Evolutionary conservation across 2,113 vertebrate genomes (phyloP).

Genomic region (Lepus europaeus): DNA sequence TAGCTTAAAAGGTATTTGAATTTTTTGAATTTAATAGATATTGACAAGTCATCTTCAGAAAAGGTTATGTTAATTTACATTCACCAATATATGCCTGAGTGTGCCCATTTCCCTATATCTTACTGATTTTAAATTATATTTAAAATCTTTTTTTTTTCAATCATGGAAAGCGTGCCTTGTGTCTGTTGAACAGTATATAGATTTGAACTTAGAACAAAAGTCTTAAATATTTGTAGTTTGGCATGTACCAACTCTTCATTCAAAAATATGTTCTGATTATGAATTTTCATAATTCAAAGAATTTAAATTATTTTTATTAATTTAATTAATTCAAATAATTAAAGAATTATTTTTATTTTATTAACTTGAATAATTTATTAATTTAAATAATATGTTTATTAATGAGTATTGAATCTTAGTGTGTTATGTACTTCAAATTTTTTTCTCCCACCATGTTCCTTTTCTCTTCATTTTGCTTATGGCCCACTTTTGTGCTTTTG

Average conservation of each 20-base stretch:
- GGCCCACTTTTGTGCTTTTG: conserved; percentile 2
- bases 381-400: conserved; percentile 25
- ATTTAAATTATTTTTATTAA: no score
- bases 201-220: neutral
- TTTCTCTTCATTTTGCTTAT: conserved; percentile 25
- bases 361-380: neutral
- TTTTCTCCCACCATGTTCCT: conserved; percentile 5
- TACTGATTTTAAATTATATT: neutral
- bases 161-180: neutral
- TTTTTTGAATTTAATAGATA: conserved; percentile 31
- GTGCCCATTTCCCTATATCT: neutral
- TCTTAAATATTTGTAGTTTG: neutral
- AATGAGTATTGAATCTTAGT: conserved; percentile 1
- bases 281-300: conserved; percentile 43
- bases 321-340: no score
- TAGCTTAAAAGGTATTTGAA: neutral
- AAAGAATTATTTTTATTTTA: no score
- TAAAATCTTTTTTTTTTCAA: neutral
- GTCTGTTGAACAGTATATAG: neutral
- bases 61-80: neutral
- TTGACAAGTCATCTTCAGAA: conserved; percentile 35
- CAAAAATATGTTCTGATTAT: neutral
- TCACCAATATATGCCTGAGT: neutral
- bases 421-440: neutral
- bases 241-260: conserved; percentile 14